phyloP scores from a whole-genome alignment of 2,797 vertebrate species.

The Limnodromus scolopaceus region DNA sequence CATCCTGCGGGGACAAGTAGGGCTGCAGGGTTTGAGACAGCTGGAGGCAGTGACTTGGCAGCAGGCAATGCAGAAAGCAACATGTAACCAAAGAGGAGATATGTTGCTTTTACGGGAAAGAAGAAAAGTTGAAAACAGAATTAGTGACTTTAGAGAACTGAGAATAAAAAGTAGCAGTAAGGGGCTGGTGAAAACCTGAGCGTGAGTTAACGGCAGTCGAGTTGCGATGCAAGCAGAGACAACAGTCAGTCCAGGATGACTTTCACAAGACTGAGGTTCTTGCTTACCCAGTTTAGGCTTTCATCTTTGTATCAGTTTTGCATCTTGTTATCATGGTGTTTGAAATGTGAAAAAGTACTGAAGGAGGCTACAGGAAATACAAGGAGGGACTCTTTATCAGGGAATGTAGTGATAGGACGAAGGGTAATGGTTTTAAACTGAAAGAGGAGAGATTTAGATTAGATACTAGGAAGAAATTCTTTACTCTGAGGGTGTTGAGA shows the following conservation, averaged over 20 bases:
- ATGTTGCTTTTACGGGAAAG: not conserved
- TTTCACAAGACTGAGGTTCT: not conserved
- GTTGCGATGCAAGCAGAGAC: not conserved
- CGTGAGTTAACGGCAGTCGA: rapidly evolving
- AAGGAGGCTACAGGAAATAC: not conserved
- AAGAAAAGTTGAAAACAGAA: not conserved
- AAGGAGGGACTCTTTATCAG: not conserved
- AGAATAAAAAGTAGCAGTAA: not conserved
- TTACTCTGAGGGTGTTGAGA: not conserved
- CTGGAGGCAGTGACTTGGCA: not conserved
- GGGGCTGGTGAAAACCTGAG: not conserved
- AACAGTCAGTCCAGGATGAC: not conserved
- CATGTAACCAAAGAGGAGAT: not conserved
- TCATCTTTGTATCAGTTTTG: not conserved
- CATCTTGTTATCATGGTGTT: not conserved
- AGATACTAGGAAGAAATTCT: not conserved
- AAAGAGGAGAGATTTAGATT: not conserved
- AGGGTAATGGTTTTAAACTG: not conserved
- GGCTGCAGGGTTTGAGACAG: not conserved
- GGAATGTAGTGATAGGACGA: not conserved
- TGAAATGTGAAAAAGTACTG: not conserved
- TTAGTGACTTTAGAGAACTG: not conserved
- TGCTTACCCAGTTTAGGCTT: not conserved
- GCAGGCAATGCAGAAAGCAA: not conserved
- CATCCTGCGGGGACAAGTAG: not conserved